These are phyloP conservation scores for Melinopterus prodromus DNA, from an alignment of 2,888 invertebrate species.

Conservation along the genomic window DNA sequence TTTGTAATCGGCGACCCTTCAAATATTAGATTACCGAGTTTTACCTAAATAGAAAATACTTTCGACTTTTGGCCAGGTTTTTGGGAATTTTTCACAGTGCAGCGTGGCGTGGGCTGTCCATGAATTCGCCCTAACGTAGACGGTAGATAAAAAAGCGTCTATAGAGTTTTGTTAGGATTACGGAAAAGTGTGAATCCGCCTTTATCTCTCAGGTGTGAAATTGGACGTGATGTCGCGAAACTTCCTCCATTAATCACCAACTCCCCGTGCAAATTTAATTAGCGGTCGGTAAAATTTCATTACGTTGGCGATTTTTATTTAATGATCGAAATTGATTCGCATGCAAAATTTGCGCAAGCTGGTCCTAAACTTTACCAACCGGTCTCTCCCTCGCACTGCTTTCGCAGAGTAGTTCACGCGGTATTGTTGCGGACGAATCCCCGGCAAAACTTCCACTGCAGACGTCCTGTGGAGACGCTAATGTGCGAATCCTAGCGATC, in stretches of 20 bases:
- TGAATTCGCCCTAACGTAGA: no score
- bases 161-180: background rate
- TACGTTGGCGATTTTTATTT: background rate
- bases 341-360: background rate
- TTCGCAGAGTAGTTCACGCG: background rate
- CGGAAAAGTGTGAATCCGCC: background rate
- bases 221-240: background rate
- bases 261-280: background rate
- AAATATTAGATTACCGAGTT: no score
- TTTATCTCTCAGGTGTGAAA: background rate
- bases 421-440: background rate
- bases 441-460: background rate
- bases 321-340: background rate
- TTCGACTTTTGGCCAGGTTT: no score
- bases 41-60: no score
- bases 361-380: background rate
- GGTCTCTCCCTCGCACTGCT: background rate
- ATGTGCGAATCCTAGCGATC: background rate
- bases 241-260: conserved; percentile 4
- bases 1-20: no score
- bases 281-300: background rate
- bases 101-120: no score
- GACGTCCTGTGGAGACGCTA: background rate
- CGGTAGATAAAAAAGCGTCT: background rate
- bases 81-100: no score